Evolutionary conservation across 1,140 invertebrate species (phyloP), one percentile per base, ranked within the genome.

Genomic region (Venturia canescens): DNA sequence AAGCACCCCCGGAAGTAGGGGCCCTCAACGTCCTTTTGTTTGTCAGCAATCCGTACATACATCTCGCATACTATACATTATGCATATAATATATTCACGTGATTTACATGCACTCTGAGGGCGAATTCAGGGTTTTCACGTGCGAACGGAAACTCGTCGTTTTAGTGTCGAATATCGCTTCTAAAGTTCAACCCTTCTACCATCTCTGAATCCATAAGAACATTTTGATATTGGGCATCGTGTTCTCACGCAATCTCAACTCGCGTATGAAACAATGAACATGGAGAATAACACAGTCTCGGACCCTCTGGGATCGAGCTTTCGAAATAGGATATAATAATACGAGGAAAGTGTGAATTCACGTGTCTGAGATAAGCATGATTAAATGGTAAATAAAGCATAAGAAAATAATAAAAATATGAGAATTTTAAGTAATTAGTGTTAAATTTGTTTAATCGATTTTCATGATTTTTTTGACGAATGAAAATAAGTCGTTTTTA

Each of bases 101-200:
- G 60, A 63, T 63, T 15, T 63, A 63, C 23, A 63, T 63, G 23
- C 60, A 63, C 60, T 26, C 60, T n/a, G 60, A 63, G 60, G 21
- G 60, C 23, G 13, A 63, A 63, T 63, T 63, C 60, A 23, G 60
- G 23, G 60, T 26, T 63, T 63, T 23, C 60, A 63, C 60, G 23
- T 63, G n/a, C n/a, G n/a, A 26, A 63, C 23, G 23, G 60, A 63
- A 63, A 63, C 60, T 23, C 60, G 60, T 26, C 60, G 60, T 63
- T 63, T 63, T 63, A 63, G 13, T 23, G 21, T 63, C 21, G 60
- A 63, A 63, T 63, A 63, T 63, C n/a, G 60, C 60, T 63, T 23
- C 27, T 23, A 63, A 23, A 26, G 21, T 63, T 63, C 50, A 53
- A 21, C 50, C 50, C 50, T 53, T 53, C 18, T n/a, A 7, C 50